Evolutionary conservation across 2,797 vertebrate genomes (phyloP).

Genomic region (Pseudochromis fuscus): DNA sequence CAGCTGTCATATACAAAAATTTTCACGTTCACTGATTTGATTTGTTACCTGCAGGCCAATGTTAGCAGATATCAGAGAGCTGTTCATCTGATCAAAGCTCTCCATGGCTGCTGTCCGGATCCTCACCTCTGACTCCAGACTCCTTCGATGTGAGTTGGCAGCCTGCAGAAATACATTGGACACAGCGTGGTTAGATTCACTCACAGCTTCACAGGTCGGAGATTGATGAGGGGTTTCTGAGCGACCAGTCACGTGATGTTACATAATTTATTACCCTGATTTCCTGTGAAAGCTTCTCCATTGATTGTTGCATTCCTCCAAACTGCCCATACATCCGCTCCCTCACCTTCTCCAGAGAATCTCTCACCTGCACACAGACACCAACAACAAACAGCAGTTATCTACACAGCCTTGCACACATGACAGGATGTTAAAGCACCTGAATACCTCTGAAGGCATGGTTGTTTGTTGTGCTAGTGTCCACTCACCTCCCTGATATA

Average conservation of each 20-base stretch:
- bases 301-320: conserved; percentile 95
- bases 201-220: conserved; percentile 20
- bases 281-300: conserved; percentile 92
- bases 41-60: conserved; percentile 90
- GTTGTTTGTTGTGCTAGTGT: conserved; percentile 15
- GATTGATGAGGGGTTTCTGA: conserved; percentile 18
- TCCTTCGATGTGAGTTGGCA: conserved; percentile 87
- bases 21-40: background rate
- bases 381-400: conserved; percentile 5
- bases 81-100: conserved; percentile 93
- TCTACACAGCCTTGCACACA: background rate
- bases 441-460: background rate
- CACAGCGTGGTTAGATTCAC: conserved; percentile 23
- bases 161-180: conserved; percentile 76
- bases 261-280: conserved; percentile 86
- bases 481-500: conserved; percentile 95
- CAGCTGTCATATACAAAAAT: background rate
- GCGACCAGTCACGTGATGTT: background rate
- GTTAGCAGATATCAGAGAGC: conserved; percentile 90
- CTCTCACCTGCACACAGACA: conserved; percentile 89
- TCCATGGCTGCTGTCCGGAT: conserved; percentile 91
- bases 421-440: conserved; percentile 5
- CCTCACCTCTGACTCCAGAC: conserved; percentile 90
- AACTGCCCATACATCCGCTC: conserved; percentile 96
- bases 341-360: conserved; percentile 97